Percentiles rank a stretch among this genome's conserved stretches.
Evolutionary conservation across 2,888 invertebrate genomes (phyloP).

Genomic region (Microctonus aethiopoides): DNA sequence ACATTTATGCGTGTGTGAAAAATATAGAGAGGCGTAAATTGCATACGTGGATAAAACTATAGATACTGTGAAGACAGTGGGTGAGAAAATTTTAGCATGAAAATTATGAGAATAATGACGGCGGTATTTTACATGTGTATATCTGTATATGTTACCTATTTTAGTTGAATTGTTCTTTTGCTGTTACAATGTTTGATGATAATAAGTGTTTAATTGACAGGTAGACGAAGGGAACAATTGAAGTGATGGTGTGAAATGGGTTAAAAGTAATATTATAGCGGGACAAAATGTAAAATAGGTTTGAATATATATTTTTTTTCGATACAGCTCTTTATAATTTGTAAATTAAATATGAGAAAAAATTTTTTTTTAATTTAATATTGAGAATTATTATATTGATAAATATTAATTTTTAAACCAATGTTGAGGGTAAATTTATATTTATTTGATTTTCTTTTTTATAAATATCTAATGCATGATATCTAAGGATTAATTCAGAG

Average conservation of each 20-base stretch:
- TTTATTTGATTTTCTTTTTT: too few relatives aligned
- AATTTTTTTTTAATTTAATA: too few relatives aligned
- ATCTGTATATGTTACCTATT: neutral
- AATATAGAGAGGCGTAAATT: neutral
- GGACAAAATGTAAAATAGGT: neutral
- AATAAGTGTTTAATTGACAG: conserved; percentile 21
- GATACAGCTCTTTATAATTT: too few relatives aligned
- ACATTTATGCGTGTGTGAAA: conserved; percentile 5
- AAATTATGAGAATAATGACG: conserved; percentile 22
- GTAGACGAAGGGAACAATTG: conserved; percentile 9
- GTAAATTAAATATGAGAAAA: too few relatives aligned
- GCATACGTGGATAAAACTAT: neutral
- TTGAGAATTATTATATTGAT: neutral
- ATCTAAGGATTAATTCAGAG: too few relatives aligned
- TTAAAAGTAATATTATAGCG: neutral
- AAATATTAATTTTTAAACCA: neutral
- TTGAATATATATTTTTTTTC: too few relatives aligned
- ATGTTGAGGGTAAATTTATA: too few relatives aligned
- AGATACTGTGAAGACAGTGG: conserved; percentile 12
- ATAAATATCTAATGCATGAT: too few relatives aligned
- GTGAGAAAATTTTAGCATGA: conserved; percentile 25
- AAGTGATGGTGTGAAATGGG: conserved; percentile 30
- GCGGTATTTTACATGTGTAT: neutral
- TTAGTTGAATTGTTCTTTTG: conserved; percentile 10
- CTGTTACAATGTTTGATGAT: conserved; percentile 24